phyloP scores from a whole-genome alignment of 2,888 invertebrate species.

The Isotomurus palustris region DNA sequence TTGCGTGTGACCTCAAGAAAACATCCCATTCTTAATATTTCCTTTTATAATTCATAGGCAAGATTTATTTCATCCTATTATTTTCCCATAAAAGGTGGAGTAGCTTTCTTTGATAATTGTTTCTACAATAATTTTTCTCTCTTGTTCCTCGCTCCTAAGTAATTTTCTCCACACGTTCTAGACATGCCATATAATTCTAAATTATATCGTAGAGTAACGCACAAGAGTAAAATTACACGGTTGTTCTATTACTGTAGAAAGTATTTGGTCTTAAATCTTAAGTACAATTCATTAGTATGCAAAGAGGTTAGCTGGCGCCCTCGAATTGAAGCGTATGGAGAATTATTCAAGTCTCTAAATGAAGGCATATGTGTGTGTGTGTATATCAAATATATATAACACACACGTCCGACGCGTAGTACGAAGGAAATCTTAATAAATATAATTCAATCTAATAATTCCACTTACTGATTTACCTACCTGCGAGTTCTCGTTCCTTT shows the following conservation, averaged over 20 bases:
- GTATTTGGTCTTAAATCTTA: too few species aligned
- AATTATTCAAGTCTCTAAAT: too few species aligned
- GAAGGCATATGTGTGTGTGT: too few species aligned
- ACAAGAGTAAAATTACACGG: too few species aligned
- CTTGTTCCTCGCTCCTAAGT: not conserved
- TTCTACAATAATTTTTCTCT: constrained; percentile 10
- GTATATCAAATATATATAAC: too few species aligned
- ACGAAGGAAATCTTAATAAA: constrained; percentile 7
- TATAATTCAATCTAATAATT: constrained; percentile 13
- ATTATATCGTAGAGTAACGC: too few species aligned
- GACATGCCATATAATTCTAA: too few species aligned
- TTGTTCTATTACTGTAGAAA: too few species aligned
- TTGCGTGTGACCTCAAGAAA: constrained; percentile 2
- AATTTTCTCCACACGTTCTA: too few species aligned
- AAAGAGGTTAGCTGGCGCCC: not conserved
- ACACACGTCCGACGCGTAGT: not conserved
- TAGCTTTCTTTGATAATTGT: constrained; percentile 1
- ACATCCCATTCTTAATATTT: constrained; percentile 8
- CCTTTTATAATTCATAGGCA: constrained; percentile 4
- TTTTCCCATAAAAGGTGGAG: constrained; percentile 44
- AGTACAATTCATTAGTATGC: constrained; percentile 3
- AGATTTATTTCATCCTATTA: constrained; percentile 36
- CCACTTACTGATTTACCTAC: constrained; percentile 4
- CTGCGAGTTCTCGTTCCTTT: not conserved
- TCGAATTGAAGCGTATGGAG: too few species aligned